Evolutionary conservation across 2,888 invertebrate genomes (phyloP).

Genomic region (Frankliniella intonsa): DNA sequence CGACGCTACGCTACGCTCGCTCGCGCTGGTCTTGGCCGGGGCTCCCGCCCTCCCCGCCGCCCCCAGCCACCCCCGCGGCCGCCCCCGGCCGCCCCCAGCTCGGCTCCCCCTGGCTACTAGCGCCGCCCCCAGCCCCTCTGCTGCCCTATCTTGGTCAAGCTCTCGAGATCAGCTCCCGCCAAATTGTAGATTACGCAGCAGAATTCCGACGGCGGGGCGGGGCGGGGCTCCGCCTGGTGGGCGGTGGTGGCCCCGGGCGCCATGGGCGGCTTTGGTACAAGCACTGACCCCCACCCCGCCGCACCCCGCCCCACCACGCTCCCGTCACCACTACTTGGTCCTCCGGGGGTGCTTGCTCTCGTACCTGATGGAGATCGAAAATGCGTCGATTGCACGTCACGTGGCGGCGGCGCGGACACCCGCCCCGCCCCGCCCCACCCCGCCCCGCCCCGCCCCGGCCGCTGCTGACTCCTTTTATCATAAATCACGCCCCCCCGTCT

Average conservation of each 20-base stretch:
- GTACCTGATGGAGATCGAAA: no score
- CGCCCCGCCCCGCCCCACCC: neutral
- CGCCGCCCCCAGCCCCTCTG: no score
- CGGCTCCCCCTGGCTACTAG: neutral
- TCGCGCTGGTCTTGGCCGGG: no score
- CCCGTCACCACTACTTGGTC: no score
- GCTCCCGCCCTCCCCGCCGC: no score
- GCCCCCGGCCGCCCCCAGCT: neutral
- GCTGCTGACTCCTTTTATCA: neutral
- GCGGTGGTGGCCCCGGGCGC: neutral
- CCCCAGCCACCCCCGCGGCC: neutral
- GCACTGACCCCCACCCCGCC: neutral
- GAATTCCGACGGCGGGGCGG: neutral
- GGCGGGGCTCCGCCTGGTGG: neutral
- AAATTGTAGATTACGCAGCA: slow-evolving; percentile 1
- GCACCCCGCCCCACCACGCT: no score
- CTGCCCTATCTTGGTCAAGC: neutral
- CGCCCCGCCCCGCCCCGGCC: neutral
- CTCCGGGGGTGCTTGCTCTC: no score
- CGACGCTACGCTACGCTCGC: no score
- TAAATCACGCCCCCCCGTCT: neutral
- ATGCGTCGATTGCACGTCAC: neutral
- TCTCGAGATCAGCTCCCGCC: neutral
- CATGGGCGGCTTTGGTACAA: no score
- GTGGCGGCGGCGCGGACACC: no score